phyloP scores from a whole-genome alignment of 1,140 invertebrate species.

The Drosophila burlai region DNA sequence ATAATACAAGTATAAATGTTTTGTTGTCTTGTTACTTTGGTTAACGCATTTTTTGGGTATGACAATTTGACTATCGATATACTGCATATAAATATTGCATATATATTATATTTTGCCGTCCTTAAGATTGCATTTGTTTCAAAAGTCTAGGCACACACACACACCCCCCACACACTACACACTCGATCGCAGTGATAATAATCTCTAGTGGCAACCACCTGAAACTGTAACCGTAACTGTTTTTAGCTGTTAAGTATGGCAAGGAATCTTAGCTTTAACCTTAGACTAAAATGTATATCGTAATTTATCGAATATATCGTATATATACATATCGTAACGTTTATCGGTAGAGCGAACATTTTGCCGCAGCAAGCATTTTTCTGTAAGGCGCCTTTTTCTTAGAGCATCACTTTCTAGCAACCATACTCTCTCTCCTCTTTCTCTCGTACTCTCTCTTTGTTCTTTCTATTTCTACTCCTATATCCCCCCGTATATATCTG shows the following conservation, averaged over 20 bases:
- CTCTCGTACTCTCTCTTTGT: conserved; percentile 29
- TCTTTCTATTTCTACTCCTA: conserved; percentile 19
- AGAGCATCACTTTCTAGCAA: conserved; percentile 62
- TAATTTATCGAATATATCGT: conserved; percentile 15
- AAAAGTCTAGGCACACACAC: conserved; percentile 67
- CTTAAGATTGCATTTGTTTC: conserved; percentile 76
- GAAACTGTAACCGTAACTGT: conserved; percentile 66
- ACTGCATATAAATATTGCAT: conserved; percentile 72
- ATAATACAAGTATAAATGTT: conserved; percentile 64
- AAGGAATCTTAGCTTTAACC: conserved; percentile 68
- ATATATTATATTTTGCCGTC: conserved; percentile 56
- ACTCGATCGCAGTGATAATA: conserved; percentile 42
- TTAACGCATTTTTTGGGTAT: conserved; percentile 76
- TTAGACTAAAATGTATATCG: conserved; percentile 59
- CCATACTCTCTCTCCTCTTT: conserved; percentile 12
- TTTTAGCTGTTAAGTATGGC: conserved; percentile 71
- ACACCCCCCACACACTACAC: conserved; percentile 11
- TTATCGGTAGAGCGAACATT: conserved; percentile 63
- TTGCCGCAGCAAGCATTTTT: conserved; percentile 65
- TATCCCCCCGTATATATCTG: conserved; percentile 15
- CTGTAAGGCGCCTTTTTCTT: conserved; percentile 62
- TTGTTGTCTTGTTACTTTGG: conserved; percentile 78
- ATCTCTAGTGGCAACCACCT: conserved; percentile 63
- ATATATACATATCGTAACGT: conserved; percentile 41
- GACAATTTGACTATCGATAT: conserved; percentile 65